Base-by-base conservation (phyloP, 1,140 invertebrate species). In the Drosophila mojavensis region DNA sequence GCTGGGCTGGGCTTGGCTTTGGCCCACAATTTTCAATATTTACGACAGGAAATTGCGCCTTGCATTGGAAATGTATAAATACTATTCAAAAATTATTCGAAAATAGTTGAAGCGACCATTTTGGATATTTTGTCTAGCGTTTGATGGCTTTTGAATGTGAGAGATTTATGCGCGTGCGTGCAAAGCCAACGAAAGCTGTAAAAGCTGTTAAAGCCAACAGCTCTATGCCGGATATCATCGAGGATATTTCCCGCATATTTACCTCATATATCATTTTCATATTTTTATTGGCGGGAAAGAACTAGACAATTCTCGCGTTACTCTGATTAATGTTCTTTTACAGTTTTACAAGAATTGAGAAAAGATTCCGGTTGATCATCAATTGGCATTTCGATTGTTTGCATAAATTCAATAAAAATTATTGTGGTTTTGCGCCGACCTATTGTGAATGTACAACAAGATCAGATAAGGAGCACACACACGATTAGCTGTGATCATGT, bases 31-130 rank as follows among this genome's bases (percentile, higher is more conserved):
- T 78, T 82, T 72, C 73, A 75, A 73, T 83, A 88, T 86, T 86
- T 86, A 86, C 79, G 83, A 88, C 83, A 86, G 83, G 83, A 86
- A 86, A 88, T 86, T 86, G 83, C 79, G 83, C 60, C 71, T 88
- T 79, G 83, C 81, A 88, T 86, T 79, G 66, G 54, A 88, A 88
- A 88, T 69, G 11, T 39, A 11, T 39, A 13, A 39, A 45, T 63
- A 3, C 20, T 24, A 51, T 33, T 67, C 20, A 76, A 67, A 47
- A 51, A 43, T 64, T 59, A 24, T 72, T 47, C 43, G 17, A 15
- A 48, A 39, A 58, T 66, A 66, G 62, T 60, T 51, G 30, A 43
- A 30, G 26, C 41, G 26, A 36, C 47, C 62, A 66, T 86, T 79
- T 85, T 69, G 60, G 56, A 47, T 63, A 51, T 56, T 24, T 43